These are phyloP conservation scores for Andinoacara biseriatus DNA, from an alignment of 2,113 vertebrate species.

Conservation along the genomic window DNA sequence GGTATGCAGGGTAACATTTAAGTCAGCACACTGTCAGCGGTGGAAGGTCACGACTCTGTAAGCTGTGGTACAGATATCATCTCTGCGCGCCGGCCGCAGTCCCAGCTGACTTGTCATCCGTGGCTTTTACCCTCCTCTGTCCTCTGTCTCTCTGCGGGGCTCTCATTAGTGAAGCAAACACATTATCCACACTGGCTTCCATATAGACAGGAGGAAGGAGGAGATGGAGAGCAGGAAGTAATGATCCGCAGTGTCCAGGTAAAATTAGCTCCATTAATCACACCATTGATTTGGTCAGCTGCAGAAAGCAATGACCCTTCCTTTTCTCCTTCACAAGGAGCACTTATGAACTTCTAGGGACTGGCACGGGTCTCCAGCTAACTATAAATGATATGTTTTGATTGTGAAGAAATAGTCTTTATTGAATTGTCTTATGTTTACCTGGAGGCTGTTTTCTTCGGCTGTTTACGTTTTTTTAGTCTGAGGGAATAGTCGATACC, in stretches of 20 bases:
- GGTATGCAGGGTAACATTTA: conserved; percentile 19
- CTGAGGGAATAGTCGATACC: conserved; percentile 51
- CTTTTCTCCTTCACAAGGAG: conserved; percentile 13
- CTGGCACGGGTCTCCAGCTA: conserved; percentile 8
- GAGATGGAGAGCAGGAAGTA: conserved; percentile 64
- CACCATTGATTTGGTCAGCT: conserved; percentile 71
- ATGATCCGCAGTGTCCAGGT: conserved; percentile 74
- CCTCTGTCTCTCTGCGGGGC: conserved; percentile 53
- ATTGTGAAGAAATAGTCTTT: conserved; percentile 26
- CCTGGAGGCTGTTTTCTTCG: conserved; percentile 4
- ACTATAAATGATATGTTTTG: conserved; percentile 59
- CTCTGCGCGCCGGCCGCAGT: conserved; percentile 15
- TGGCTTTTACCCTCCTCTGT: conserved; percentile 53
- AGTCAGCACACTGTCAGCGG: conserved; percentile 22
- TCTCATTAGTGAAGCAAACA: conserved; percentile 68
- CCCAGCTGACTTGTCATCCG: conserved; percentile 22
- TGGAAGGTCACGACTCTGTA: conserved; percentile 38
- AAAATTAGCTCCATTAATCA: conserved; percentile 83
- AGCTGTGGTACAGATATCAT: conserved; percentile 34
- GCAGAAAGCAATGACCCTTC: conserved; percentile 40
- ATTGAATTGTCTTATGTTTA: conserved; percentile 37
- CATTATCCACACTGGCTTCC: conserved; percentile 43
- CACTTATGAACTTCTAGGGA: conserved; percentile 22
- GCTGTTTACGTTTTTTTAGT: conserved; percentile 42
- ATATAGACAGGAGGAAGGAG: conserved; percentile 41